Evolutionary conservation across 2,113 vertebrate species (phyloP).

Genomic region (Scolopax mira): DNA sequence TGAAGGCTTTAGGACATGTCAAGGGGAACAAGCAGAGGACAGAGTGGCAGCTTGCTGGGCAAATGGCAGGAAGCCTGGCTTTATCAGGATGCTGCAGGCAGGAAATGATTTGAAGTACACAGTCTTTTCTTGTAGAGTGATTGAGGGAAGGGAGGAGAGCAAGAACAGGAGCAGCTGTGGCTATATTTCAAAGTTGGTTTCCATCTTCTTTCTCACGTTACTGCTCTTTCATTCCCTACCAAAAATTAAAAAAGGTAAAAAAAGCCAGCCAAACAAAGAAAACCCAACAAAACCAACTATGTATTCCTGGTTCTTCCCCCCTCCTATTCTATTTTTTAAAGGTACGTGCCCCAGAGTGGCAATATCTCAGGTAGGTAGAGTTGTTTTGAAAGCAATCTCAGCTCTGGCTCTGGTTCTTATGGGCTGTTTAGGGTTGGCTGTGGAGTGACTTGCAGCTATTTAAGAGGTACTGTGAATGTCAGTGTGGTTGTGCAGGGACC

Average conservation of each 20-base stretch:
- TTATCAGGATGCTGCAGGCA: slow-evolving; percentile 66
- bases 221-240: background rate
- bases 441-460: background rate
- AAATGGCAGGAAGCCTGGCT: slow-evolving; percentile 46
- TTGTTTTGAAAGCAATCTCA: background rate
- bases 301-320: background rate
- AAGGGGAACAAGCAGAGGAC: slow-evolving; percentile 38
- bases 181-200: slow-evolving; percentile 23
- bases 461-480: background rate
- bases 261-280: no score
- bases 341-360: background rate
- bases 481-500: background rate
- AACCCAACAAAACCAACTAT: no score
- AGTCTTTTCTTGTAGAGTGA: slow-evolving; percentile 27
- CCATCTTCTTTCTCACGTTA: background rate
- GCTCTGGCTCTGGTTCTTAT: background rate
- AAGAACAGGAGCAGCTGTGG: background rate
- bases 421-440: background rate
- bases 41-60: slow-evolving; percentile 6
- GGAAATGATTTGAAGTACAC: slow-evolving; percentile 52
- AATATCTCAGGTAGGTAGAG: background rate
- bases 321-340: background rate
- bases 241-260: background rate
- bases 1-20: slow-evolving; percentile 49
- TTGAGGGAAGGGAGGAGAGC: slow-evolving; percentile 17